Base-by-base conservation (phyloP, 2,797 vertebrate genomes). In the Bryconaethiops microstoma region DNA sequence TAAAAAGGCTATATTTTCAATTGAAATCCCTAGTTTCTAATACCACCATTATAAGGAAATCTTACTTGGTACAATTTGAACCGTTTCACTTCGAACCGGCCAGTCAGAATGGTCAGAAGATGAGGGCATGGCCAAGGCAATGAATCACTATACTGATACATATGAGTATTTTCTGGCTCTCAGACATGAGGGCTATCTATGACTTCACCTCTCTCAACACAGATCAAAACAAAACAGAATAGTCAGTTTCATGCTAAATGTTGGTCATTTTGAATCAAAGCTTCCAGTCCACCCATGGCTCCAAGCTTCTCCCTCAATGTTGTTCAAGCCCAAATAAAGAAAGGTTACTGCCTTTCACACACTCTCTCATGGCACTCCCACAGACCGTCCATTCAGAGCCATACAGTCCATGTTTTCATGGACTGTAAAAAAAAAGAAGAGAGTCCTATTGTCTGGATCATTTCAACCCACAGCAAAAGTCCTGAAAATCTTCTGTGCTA, bases 361-460 rank as follows among this genome's bases (percentile, higher is more conserved):
- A 82, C 50, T 25, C 77, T 70, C 73, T 39, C 63, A 42, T 12
- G 3, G 29, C 19, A 42, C 78, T 86, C 78, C 57, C 62, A 78
- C 77, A 80, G 85, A 79, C 65, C 62, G 39, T 39, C 63, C 75
- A 79, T 87, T 85, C 65, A n/a, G n/a, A n/a, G n/a, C n/a, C n/a
- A n/a, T n/a, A n/a, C n/a, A n/a, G n/a, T n/a, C n/a, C n/a, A n/a
- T n/a, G n/a, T n/a, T n/a, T n/a, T n/a, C 52, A 73, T 23, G 14
- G 19, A 7, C n/a, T 82, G 62, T 60, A 17, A 50, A 77, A 21
- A 40, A 77, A 62, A 81, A 39, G n/a, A n/a, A n/a, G n/a, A n/a
- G n/a, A n/a, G n/a, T 39, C 45, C 50, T 57, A 77, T 68, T 68
- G 72, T 80, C 29, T 23, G 48, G 21, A 64, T 65, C 50, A 64